A percentile compares a stretch with the other conserved stretches of the same genome.
These are phyloP conservation scores for Calephelis virginiensis DNA, from an alignment of 1,140 invertebrate genomes.

Conservation along the genomic window DNA sequence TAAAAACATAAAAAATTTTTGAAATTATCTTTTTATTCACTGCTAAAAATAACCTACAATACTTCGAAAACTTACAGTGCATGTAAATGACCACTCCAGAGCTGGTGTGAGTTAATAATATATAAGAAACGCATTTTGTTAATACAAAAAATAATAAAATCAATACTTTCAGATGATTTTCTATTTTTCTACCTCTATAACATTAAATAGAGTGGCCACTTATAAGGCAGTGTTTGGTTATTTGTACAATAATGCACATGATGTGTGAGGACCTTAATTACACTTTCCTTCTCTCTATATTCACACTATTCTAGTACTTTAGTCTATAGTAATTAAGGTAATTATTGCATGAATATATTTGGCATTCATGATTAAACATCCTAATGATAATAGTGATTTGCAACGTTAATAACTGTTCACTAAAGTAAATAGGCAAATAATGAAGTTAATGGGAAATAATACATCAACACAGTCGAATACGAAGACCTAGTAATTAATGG, in stretches of 20 bases:
- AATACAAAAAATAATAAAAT: too few relatives aligned
- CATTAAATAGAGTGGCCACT: background rate
- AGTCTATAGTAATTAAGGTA: background rate
- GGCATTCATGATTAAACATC: background rate
- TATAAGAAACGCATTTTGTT: too few relatives aligned
- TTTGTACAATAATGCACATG: background rate
- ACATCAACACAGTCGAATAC: background rate
- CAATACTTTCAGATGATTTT: background rate
- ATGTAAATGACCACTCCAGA: too few relatives aligned
- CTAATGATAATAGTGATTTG: background rate
- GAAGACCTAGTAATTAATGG: background rate
- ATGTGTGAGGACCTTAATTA: background rate
- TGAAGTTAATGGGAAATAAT: background rate
- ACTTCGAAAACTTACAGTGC: too few relatives aligned
- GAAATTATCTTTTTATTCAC: too few relatives aligned
- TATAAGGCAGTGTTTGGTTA: background rate
- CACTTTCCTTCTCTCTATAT: background rate
- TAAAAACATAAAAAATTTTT: too few relatives aligned
- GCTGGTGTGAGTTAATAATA: too few relatives aligned
- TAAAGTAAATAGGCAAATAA: background rate
- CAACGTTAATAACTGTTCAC: background rate
- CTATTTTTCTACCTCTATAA: background rate
- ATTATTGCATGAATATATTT: background rate
- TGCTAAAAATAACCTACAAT: too few relatives aligned
- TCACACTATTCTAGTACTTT: conserved; percentile 1